Base-by-base conservation (phyloP, 2,797 vertebrate species). In the Pagetopsis macropterus region DNA sequence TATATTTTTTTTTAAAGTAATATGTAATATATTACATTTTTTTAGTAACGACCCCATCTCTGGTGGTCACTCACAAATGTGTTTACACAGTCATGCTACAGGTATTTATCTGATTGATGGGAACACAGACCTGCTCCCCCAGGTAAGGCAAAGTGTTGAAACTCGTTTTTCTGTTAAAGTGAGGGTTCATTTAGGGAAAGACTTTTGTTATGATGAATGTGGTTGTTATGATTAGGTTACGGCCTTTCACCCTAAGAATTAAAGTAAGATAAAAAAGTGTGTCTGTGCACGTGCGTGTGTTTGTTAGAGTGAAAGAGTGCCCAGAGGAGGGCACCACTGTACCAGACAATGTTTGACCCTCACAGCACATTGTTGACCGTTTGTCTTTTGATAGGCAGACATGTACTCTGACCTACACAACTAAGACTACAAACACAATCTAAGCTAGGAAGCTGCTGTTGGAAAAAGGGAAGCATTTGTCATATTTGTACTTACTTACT, bases 281-380 rank as follows among this genome's bases (percentile, higher is more conserved):
- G 46, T 75, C 50, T 77, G 27, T 67, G 59, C 61, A 12, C 27
- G 10, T 71, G 16, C 13, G 11, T 45, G 13, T 64, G 55, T 67
- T n/a, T 62, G 46, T 54, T 46, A 52, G 33, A 74, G 14, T 17
- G 62, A 73, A 37, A 56, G n/a, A 75, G 65, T 52, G 67, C 78
- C 86, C 93, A 94, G 91, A 88, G 88, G 94, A 92, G 91, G 93
- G 93, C 91, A 91, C 90, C 80, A 82, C 86, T 75, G 84, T 84
- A 89, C 84, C 84, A 87, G 78, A 78, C 67, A 54, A 75, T 68
- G 52, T 40, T 37, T 37, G 58, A 44, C 48, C 70, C 74, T 82
- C 71, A 71, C 59, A 15, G 50, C 64, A 65, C 37, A 37, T 55
- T 61, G 66, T 41, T 81, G 76, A 86, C 68, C 70, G 59, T 69